Evolutionary conservation across 2,797 vertebrate species (phyloP).

Genomic region (Pipistrellus pygmaeus): DNA sequence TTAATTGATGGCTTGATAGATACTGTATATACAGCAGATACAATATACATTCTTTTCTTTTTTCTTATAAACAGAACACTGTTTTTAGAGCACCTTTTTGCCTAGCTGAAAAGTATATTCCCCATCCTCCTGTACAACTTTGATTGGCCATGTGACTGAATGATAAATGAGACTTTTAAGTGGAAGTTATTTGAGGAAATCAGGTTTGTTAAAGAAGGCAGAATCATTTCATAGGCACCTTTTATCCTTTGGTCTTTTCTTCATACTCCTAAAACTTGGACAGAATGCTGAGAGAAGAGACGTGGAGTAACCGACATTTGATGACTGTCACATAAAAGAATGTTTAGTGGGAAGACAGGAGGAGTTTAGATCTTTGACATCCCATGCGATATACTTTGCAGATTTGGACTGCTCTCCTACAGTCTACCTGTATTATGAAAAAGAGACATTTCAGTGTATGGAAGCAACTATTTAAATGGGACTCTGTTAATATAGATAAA

Average conservation of each 20-base stretch:
- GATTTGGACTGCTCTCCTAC: not conserved
- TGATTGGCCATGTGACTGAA: not conserved
- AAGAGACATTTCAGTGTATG: not conserved
- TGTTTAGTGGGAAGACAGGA: not conserved
- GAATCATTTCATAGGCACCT: not conserved
- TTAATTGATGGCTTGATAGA: not conserved
- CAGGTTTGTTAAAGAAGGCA: not conserved
- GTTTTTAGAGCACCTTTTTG: slow-evolving; percentile 29
- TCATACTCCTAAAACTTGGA: not conserved
- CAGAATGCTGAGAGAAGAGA: not conserved
- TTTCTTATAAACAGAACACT: not conserved
- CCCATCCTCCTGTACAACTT: not conserved
- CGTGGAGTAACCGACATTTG: not conserved
- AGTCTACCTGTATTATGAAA: not conserved
- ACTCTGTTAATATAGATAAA: not conserved
- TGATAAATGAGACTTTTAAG: not conserved
- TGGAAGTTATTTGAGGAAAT: not conserved
- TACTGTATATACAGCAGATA: not conserved
- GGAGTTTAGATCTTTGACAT: not conserved
- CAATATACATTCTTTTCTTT: not conserved
- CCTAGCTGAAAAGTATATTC: slow-evolving; percentile 14
- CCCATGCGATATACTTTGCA: not conserved
- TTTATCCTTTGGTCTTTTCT: not conserved
- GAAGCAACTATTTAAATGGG: not conserved
- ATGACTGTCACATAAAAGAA: not conserved